Base-by-base conservation (phyloP, 1,140 invertebrate genomes). In the Temnothorax nylanderi region DNA sequence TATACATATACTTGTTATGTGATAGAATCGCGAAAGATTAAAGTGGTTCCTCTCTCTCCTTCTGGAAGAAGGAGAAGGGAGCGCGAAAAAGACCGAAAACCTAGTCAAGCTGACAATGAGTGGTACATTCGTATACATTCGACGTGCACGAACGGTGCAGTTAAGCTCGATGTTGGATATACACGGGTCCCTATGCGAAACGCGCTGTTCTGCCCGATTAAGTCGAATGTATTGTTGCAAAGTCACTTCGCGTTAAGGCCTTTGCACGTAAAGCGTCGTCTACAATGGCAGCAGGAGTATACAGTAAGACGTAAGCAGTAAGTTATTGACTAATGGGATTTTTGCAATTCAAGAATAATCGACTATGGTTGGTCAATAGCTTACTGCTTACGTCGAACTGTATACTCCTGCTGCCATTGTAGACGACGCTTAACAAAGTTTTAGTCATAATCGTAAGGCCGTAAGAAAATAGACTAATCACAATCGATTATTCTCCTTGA, bases 151-250 rank as follows among this genome's bases (percentile, higher is more conserved):
- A 56, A 37, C 65, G 44, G 1, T 77, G 44, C 82, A 84, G 74
- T 85, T 85, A 64, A 62, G 37, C 51, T 54, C 4, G 8, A n/a
- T 56, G 58, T 71, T 60, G 64, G 49, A 51, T 51, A 62, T 78
- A 62, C 34, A 64, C 51, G 47, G 56, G 56, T 54, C 51, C 37
- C 34, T 71, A 7, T n/a, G 74, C 41, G 26, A 88, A 78, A 71
- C 62, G 69, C 71, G 81, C 72, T 72, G 58, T 88, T 88, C 74
- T 58, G 47, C 65, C 37, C 86, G 87, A 89, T 89, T 89, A 89
- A 89, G 51, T 67, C 56, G 80, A 74, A 89, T 64, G 74, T 82
- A 85, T 88, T 56, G 74, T 60, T 60, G 16, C 64, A 84, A 88
- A 88, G 71, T 89, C 72, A 72, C 67, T 85, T 62, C 56, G 37